These are phyloP conservation scores for Eristalinus aeneus DNA, from an alignment of 2,888 invertebrate species.

Conservation along the genomic window DNA sequence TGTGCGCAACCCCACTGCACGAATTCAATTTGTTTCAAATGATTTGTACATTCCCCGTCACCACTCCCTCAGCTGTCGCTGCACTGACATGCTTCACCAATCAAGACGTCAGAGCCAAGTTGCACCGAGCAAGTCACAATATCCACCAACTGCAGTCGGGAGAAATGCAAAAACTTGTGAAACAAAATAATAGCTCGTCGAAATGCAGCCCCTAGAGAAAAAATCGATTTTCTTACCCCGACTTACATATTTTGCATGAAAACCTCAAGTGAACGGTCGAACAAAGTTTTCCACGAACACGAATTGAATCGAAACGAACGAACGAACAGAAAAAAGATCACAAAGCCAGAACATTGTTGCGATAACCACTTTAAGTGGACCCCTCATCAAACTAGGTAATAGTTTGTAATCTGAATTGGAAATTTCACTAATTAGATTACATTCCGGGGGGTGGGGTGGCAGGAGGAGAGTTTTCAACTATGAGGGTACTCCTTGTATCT, in stretches of 20 bases:
- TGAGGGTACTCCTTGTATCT: conserved; percentile 33
- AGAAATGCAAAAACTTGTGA: neutral
- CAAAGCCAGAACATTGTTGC: conserved; percentile 33
- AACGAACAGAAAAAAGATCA: neutral
- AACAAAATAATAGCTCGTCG: neutral
- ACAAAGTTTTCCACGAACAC: conserved; percentile 27
- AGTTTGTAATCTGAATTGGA: conserved; percentile 61
- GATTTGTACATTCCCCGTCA: no score
- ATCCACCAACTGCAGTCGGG: neutral
- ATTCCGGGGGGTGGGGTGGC: conserved; percentile 18
- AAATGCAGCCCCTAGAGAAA: neutral
- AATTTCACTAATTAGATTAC: conserved; percentile 65
- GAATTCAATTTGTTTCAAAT: no score
- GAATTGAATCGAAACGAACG: conserved; percentile 38
- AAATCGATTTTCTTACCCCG: conserved; percentile 48
- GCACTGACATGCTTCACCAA: no score
- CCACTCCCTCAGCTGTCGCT: no score
- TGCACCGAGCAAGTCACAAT: neutral
- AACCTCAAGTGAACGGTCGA: conserved; percentile 8
- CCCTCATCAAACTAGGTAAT: conserved; percentile 59
- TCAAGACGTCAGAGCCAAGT: no score
- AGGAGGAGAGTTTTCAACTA: conserved; percentile 49
- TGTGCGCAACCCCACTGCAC: no score
- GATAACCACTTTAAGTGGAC: conserved; percentile 48
- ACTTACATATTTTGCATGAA: conserved; percentile 48